A percentile compares a stretch with the other conserved stretches of the same genome.
Evolutionary conservation across 2,888 invertebrate genomes (phyloP).

Genomic region (Cheilosia soror): DNA sequence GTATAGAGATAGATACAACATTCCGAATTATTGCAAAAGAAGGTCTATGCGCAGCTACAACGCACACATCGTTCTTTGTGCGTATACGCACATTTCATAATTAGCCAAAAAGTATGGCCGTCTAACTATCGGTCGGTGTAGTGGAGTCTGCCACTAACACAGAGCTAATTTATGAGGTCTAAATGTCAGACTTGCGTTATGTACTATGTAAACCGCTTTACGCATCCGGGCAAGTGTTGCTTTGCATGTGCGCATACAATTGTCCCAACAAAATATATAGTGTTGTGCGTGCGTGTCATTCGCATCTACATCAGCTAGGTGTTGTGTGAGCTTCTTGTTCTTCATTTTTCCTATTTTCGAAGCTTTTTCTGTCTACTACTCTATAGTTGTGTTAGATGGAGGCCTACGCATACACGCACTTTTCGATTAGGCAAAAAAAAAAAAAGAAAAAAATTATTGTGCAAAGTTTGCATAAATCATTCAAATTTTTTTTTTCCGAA

Average conservation of each 20-base stretch:
- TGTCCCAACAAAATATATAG: slow-evolving; percentile 1
- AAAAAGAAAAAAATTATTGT: slow-evolving; percentile 65
- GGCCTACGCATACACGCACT: slow-evolving; percentile 52
- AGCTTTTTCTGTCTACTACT: slow-evolving; percentile 1
- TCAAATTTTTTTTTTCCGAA: slow-evolving; percentile 38
- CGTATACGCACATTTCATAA: slow-evolving; percentile 73
- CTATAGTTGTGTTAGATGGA: slow-evolving; percentile 25
- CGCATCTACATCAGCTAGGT: slow-evolving; percentile 35
- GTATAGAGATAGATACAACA: slow-evolving; percentile 46
- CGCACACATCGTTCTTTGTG: slow-evolving; percentile 48
- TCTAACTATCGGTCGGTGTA: neutral
- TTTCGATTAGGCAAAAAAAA: slow-evolving; percentile 65
- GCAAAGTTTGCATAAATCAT: slow-evolving; percentile 49
- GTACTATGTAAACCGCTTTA: slow-evolving; percentile 29
- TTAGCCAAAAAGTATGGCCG: slow-evolving; percentile 53
- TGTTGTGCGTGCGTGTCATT: slow-evolving; percentile 30
- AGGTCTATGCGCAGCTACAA: slow-evolving; percentile 55
- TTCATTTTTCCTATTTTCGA: neutral
- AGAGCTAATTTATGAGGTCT: slow-evolving; percentile 38
- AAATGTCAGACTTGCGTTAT: slow-evolving; percentile 67
- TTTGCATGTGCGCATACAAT: slow-evolving; percentile 66
- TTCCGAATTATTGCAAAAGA: slow-evolving; percentile 62
- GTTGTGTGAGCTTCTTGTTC: slow-evolving; percentile 25
- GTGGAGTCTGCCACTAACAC: slow-evolving; percentile 16
- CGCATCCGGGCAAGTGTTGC: slow-evolving; percentile 65